phyloP scores from a whole-genome alignment of 1,140 invertebrate genomes.

The Conus betulinus region DNA sequence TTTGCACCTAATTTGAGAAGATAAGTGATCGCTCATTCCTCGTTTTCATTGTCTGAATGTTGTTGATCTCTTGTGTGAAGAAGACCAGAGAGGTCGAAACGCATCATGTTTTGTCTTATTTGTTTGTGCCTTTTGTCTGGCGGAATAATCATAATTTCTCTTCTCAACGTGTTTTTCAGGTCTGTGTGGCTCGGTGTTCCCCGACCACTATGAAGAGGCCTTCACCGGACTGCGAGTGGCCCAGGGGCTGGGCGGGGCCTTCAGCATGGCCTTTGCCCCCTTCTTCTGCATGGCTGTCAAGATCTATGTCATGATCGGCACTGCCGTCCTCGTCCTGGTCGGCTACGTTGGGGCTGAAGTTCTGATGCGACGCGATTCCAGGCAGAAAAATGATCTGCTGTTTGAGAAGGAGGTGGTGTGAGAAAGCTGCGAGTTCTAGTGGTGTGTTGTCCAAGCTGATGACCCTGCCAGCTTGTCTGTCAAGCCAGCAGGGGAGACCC shows the following conservation, averaged over 20 bases:
- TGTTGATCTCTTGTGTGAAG: too few relatives aligned
- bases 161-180: slow-evolving; percentile 43
- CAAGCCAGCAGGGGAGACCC: too few relatives aligned
- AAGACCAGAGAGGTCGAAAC: too few relatives aligned
- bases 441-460: too few relatives aligned
- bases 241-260: slow-evolving; percentile 53
- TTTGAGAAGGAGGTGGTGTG: slow-evolving; percentile 5
- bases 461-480: too few relatives aligned
- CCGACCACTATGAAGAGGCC: slow-evolving; percentile 62
- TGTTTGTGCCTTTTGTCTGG: too few relatives aligned
- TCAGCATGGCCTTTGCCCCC: slow-evolving; percentile 51
- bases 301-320: slow-evolving; percentile 50
- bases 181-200: slow-evolving; percentile 62
- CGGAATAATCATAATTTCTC: too few relatives aligned
- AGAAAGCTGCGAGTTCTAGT: neutral
- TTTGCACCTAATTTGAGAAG: too few relatives aligned
- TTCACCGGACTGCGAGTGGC: slow-evolving; percentile 56
- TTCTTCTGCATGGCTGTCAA: slow-evolving; percentile 57
- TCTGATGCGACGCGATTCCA: slow-evolving; percentile 22
- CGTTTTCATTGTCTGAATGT: too few relatives aligned
- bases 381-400: neutral
- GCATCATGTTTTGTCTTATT: too few relatives aligned
- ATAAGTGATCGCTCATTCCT: too few relatives aligned
- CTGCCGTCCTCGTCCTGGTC: slow-evolving; percentile 41
- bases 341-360: slow-evolving; percentile 50